Conservation (phyloP, 2,888 invertebrate species). For the Eupeodes luniger region DNA sequence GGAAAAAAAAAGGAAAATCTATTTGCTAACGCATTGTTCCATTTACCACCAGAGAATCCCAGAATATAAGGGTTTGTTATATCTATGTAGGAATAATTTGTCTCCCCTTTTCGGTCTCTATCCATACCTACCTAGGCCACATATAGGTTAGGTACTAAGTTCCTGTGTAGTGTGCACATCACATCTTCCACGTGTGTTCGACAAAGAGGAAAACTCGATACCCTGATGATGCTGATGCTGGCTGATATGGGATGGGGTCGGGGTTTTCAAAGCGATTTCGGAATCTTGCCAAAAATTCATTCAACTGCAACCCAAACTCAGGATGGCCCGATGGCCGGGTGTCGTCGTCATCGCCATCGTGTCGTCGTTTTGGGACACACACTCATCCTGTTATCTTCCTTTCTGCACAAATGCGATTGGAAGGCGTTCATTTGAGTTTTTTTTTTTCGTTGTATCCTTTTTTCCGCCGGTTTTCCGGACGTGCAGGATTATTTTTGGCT, state of each 20-base stretch:
- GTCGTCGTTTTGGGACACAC: conserved; percentile 55
- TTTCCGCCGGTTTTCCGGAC: conserved; percentile 48
- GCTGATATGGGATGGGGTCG: background rate
- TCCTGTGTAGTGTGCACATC: background rate
- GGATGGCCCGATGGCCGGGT: background rate
- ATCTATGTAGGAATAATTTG: conserved; percentile 17
- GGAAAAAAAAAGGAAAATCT: background rate
- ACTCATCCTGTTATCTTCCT: conserved; percentile 28
- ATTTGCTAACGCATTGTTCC: conserved; percentile 36
- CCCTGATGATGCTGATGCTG: conserved; percentile 28
- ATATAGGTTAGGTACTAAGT: no score
- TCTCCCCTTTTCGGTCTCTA: background rate
- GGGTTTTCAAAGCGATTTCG: conserved; percentile 34
- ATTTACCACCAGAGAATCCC: conserved; percentile 6
- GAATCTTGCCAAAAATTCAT: conserved; percentile 73
- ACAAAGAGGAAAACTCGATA: conserved; percentile 2
- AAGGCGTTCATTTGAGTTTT: conserved; percentile 46
- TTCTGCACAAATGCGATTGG: conserved; percentile 57
- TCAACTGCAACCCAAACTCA: conserved; percentile 58
- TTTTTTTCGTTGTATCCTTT: conserved; percentile 18
- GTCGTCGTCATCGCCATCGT: background rate
- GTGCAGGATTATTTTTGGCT: conserved; percentile 57
- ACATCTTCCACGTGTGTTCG: conserved; percentile 40
- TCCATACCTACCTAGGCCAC: background rate
- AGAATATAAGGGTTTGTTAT: background rate